Evolutionary conservation across 2,797 vertebrate species (phyloP).

Genomic region (Notolabrus celidotus): DNA sequence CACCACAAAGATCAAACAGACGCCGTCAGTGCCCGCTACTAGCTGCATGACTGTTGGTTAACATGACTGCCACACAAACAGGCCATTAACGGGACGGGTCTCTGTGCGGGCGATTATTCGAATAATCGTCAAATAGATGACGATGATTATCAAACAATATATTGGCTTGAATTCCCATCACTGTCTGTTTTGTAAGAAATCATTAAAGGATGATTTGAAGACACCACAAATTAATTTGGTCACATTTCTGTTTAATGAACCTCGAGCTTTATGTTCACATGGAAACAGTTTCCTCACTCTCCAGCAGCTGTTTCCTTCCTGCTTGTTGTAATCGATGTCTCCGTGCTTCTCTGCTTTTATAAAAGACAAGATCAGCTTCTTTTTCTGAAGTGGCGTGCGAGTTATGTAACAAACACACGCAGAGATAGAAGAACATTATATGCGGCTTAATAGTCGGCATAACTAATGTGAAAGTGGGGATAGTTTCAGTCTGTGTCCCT

Average conservation of each 20-base stretch:
- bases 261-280: neutral
- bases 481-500: neutral
- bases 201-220: neutral
- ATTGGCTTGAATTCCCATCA: no score
- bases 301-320: neutral
- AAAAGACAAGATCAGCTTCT: neutral
- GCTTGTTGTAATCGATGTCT: neutral
- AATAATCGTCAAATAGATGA: no score
- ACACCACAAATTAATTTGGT: neutral
- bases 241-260: neutral
- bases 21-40: no score
- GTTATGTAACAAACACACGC: neutral
- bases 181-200: no score
- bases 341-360: neutral
- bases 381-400: neutral
- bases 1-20: no score
- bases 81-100: no score
- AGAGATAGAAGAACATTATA: no score
- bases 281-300: neutral
- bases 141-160: no score
- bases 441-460: neutral
- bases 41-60: no score
- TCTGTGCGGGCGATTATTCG: no score
- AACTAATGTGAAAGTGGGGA: no score
- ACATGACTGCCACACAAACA: no score